Conservation (phyloP, 1,140 invertebrate species). For the Formica selysi region DNA sequence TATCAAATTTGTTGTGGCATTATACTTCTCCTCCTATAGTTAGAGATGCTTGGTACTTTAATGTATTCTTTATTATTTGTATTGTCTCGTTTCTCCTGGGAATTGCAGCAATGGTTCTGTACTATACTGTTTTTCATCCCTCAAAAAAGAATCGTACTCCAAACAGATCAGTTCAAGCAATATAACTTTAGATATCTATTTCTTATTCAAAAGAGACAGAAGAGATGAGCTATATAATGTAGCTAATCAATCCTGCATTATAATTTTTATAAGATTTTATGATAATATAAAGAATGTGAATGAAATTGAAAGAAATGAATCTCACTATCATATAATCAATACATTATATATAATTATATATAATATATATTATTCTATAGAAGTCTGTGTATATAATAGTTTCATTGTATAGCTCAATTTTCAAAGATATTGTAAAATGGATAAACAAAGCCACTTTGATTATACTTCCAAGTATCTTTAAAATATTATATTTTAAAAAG, state of each 20-base stretch:
- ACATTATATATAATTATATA: too few relatives aligned
- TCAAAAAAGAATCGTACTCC: constrained; percentile 49
- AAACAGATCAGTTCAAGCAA: neutral
- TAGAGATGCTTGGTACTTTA: constrained; percentile 87
- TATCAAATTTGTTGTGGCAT: constrained; percentile 88
- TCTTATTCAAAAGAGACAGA: neutral
- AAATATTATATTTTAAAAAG: neutral
- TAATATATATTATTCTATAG: too few relatives aligned
- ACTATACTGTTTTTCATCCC: constrained; percentile 93
- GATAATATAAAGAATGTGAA: neutral
- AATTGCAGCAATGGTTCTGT: constrained; percentile 91
- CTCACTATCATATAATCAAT: neutral
- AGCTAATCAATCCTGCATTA: neutral
- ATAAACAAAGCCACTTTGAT: neutral
- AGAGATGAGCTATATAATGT: neutral
- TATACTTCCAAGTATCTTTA: neutral
- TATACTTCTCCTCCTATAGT: constrained; percentile 83
- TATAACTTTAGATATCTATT: neutral
- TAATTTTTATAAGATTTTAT: neutral
- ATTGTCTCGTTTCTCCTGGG: constrained; percentile 90
- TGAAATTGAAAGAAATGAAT: neutral
- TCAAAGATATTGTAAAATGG: neutral
- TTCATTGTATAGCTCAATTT: neutral
- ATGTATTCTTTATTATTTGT: constrained; percentile 88
- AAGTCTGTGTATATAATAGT: neutral